A percentile compares a stretch with the other conserved stretches of the same genome.
These are phyloP conservation scores for Caenorhabditis inopinata DNA, from an alignment of 1,140 invertebrate species.

Conservation along the genomic window DNA sequence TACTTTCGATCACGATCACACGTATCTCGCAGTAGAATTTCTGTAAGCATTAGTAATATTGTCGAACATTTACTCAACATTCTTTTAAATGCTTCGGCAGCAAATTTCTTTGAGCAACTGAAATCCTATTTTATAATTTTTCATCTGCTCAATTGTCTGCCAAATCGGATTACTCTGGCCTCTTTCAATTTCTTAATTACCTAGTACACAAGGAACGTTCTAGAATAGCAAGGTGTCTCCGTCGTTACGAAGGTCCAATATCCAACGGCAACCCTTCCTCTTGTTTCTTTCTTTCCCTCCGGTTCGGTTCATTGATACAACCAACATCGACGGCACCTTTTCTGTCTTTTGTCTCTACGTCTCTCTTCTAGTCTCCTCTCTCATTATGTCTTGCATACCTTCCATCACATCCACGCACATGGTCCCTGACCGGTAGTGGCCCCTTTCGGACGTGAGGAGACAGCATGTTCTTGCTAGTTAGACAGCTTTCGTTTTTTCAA, in stretches of 20 bases:
- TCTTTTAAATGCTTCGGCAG: too few relatives aligned
- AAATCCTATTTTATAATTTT: background rate
- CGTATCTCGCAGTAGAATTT: too few relatives aligned
- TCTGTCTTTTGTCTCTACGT: background rate
- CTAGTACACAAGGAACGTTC: background rate
- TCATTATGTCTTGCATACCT: background rate
- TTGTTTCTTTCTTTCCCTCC: background rate
- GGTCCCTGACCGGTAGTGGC: slow-evolving; percentile 4
- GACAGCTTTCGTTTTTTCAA: background rate
- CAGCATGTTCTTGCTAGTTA: background rate
- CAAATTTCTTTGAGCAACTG: too few relatives aligned
- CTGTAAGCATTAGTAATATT: too few relatives aligned
- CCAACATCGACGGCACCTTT: slow-evolving; percentile 10
- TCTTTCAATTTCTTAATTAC: slow-evolving; percentile 10
- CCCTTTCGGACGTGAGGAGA: background rate
- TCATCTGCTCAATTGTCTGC: background rate
- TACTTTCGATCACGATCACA: too few relatives aligned
- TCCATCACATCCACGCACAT: background rate
- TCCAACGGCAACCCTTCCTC: background rate
- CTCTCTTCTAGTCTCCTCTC: background rate
- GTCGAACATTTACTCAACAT: too few relatives aligned
- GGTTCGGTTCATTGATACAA: background rate
- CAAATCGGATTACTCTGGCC: slow-evolving; percentile 27
- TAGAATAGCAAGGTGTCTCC: background rate
- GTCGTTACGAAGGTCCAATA: background rate